phyloP scores from a whole-genome alignment of 2,888 invertebrate species.

The Acanthococcus lagerstroemiae region DNA sequence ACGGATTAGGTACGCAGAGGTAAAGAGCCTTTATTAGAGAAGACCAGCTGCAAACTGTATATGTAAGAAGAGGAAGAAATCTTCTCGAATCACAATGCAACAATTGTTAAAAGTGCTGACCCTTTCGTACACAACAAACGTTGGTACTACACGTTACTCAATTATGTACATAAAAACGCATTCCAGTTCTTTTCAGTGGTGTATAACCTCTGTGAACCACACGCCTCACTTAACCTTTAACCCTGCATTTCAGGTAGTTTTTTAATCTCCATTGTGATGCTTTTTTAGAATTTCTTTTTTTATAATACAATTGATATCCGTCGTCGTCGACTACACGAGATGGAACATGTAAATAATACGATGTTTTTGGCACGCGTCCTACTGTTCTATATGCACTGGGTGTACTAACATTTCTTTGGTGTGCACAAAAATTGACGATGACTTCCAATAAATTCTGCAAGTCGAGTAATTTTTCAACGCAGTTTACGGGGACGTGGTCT shows the following conservation, averaged over 20 bases:
- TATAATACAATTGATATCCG: neutral
- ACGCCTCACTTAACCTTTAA: constrained; percentile 23
- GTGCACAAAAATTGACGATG: too few species aligned
- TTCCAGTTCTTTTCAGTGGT: constrained; percentile 3
- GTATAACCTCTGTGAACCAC: neutral
- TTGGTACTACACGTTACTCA: constrained; percentile 8
- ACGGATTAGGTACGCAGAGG: neutral
- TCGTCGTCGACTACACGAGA: neutral
- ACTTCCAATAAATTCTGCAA: too few species aligned
- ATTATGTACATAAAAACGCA: constrained; percentile 11
- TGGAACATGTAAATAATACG: neutral
- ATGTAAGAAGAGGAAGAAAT: neutral
- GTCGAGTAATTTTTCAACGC: too few species aligned
- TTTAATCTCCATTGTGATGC: neutral
- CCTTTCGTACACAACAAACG: constrained; percentile 9
- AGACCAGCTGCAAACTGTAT: constrained; percentile 3
- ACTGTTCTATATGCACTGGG: neutral
- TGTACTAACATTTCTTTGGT: too few species aligned
- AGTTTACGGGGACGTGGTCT: too few species aligned
- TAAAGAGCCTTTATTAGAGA: constrained; percentile 4
- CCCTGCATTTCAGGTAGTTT: constrained; percentile 21
- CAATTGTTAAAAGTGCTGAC: constrained; percentile 15
- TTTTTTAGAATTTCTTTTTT: constrained; percentile 2
- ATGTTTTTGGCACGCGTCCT: neutral
- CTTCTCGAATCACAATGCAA: constrained; percentile 9